phyloP scores from a whole-genome alignment of 2,888 invertebrate genomes.

The Alloplasta piceator region DNA sequence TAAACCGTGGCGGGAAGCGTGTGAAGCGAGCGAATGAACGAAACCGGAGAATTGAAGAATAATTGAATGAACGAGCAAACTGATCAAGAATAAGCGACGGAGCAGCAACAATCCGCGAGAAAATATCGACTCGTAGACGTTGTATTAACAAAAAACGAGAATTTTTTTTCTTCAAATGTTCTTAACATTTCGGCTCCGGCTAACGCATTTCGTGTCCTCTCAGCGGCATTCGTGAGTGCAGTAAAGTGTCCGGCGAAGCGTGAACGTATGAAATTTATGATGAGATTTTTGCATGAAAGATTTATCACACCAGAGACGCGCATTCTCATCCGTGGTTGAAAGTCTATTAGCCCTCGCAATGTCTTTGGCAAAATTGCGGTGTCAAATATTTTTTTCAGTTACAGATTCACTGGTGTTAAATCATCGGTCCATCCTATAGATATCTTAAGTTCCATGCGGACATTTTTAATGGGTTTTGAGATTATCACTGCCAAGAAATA shows the following conservation, averaged over 20 bases:
- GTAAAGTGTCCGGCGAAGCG: conserved; percentile 1
- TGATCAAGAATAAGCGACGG: neutral
- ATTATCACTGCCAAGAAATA: too few species aligned
- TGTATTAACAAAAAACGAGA: neutral
- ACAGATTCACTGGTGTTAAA: neutral
- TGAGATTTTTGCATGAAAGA: conserved; percentile 16
- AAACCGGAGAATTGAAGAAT: conserved; percentile 7
- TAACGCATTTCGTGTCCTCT: conserved; percentile 1
- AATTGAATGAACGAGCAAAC: neutral
- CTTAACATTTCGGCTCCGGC: neutral
- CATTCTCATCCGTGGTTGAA: neutral
- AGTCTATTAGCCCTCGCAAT: neutral
- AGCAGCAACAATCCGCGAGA: neutral
- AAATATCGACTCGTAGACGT: neutral
- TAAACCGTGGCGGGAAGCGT: neutral
- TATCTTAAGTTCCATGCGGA: too few species aligned
- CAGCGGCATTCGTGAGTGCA: neutral
- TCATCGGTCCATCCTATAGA: too few species aligned
- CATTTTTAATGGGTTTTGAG: too few species aligned
- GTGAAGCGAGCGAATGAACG: neutral
- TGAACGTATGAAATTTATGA: conserved; percentile 5
- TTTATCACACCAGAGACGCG: conserved; percentile 14
- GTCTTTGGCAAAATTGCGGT: neutral
- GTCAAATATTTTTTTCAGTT: neutral
- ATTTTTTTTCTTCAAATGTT: too few species aligned